Conservation (phyloP, 2,888 invertebrate species). For the Melanophora roralis region DNA sequence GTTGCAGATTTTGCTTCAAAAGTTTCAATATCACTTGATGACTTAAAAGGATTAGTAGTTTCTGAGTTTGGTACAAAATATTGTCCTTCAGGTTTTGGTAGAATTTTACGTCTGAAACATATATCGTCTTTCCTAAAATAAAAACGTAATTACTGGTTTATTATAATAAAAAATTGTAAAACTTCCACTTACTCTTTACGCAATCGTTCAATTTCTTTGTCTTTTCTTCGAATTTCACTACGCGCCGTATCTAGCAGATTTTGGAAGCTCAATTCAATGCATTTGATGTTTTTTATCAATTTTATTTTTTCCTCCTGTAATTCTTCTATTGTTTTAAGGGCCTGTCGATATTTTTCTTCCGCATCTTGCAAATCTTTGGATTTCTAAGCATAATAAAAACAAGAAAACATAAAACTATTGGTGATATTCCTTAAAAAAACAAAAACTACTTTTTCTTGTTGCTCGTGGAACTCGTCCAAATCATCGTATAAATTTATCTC, state of each 20-base stretch:
- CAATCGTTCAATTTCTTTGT: slow-evolving; percentile 69
- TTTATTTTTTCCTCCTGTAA: slow-evolving; percentile 67
- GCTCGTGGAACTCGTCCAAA: slow-evolving; percentile 72
- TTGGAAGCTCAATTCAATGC: slow-evolving; percentile 71
- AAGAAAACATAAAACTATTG: neutral
- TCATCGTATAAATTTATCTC: slow-evolving; percentile 73
- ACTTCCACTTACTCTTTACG: slow-evolving; percentile 71
- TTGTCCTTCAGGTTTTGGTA: slow-evolving; percentile 12
- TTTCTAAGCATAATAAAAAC: slow-evolving; percentile 66
- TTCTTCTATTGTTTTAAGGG: slow-evolving; percentile 65
- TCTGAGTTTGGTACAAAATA: neutral
- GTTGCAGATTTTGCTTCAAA: neutral
- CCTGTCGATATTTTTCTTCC: slow-evolving; percentile 67
- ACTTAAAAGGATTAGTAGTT: slow-evolving; percentile 6
- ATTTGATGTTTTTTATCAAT: slow-evolving; percentile 68
- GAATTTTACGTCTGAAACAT: slow-evolving; percentile 70
- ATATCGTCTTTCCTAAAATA: slow-evolving; percentile 72
- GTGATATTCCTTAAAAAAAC: too few relatives aligned
- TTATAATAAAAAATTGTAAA: neutral
- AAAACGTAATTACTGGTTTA: neutral
- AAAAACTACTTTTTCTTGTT: slow-evolving; percentile 69
- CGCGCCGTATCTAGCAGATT: slow-evolving; percentile 73
- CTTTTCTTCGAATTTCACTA: slow-evolving; percentile 72
- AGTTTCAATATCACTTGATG: neutral
- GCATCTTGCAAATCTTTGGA: slow-evolving; percentile 67